A percentile compares a stretch with the other conserved stretches of the same genome.
phyloP scores from a whole-genome alignment of 1,140 invertebrate genomes.

The Ceratina australensis region DNA sequence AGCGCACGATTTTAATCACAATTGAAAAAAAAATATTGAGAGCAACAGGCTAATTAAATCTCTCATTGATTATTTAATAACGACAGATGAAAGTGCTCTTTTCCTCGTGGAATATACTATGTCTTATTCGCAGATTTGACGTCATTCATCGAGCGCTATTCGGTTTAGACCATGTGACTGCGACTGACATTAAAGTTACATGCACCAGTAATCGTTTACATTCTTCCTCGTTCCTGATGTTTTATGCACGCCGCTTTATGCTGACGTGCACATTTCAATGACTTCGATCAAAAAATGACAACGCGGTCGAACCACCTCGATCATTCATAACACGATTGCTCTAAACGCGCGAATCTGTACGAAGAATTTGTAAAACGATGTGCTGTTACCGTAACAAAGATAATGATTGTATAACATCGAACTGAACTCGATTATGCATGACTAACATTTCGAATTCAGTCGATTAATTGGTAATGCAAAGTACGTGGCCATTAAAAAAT shows the following conservation, averaged over 20 bases:
- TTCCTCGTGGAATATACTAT: neutral
- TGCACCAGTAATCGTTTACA: neutral
- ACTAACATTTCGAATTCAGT: neutral
- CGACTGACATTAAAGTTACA: neutral
- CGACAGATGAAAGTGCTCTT: too few relatives aligned
- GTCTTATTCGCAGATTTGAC: slow-evolving; percentile 32
- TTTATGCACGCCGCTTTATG: neutral
- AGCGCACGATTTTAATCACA: neutral
- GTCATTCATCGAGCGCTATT: slow-evolving; percentile 27
- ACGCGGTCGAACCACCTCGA: neutral
- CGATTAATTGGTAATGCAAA: neutral
- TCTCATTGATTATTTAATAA: neutral
- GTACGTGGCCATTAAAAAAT: neutral
- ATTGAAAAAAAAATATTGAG: neutral
- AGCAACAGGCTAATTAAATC: neutral
- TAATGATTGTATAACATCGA: too few relatives aligned
- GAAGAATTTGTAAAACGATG: too few relatives aligned
- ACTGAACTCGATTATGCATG: neutral
- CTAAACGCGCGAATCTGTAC: too few relatives aligned
- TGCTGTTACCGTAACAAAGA: too few relatives aligned
- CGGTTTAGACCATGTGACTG: slow-evolving; percentile 13
- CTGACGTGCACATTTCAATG: neutral
- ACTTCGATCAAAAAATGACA: neutral
- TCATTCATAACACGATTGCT: neutral
- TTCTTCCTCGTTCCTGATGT: neutral